A percentile compares a stretch with the other conserved stretches of the same genome.
Evolutionary conservation across 2,888 invertebrate genomes (phyloP).

Genomic region (Dimorphilus gyrociliatus): DNA sequence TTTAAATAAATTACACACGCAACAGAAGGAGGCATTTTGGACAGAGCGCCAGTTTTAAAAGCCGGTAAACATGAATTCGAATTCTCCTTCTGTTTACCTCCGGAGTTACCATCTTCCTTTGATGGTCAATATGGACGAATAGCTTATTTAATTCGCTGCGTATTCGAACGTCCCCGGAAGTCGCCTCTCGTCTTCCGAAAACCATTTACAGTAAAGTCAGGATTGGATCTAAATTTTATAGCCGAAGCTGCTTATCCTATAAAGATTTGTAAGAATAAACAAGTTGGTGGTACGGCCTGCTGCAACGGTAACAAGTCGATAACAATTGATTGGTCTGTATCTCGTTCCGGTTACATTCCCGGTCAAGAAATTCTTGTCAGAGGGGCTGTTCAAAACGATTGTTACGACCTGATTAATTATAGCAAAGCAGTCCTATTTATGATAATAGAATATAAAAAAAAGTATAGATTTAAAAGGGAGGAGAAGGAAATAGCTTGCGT

Average conservation of each 20-base stretch:
- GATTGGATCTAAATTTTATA: conserved; percentile 13
- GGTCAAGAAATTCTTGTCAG: conserved; percentile 27
- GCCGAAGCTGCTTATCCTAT: conserved; percentile 12
- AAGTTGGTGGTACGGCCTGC: conserved; percentile 19
- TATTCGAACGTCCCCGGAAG: conserved; percentile 12
- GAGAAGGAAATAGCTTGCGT: conserved; percentile 7
- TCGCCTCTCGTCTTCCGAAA: conserved; percentile 20
- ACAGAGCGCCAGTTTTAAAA: too few species aligned
- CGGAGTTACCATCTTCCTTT: conserved; percentile 31
- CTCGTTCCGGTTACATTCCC: conserved; percentile 24
- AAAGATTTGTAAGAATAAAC: conserved; percentile 14
- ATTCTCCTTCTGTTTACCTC: conserved; percentile 28
- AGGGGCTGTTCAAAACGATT: conserved; percentile 26
- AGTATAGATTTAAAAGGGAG: conserved; percentile 10
- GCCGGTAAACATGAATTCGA: conserved; percentile 16
- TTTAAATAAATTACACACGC: too few species aligned
- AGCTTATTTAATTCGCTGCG: conserved; percentile 16
- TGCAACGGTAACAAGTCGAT: too few species aligned
- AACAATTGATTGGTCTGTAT: conserved; percentile 16
- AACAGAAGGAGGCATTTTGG: too few species aligned
- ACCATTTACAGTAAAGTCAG: conserved; percentile 25
- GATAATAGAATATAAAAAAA: conserved; percentile 13
- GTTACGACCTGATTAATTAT: conserved; percentile 37
- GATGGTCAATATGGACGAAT: conserved; percentile 32
- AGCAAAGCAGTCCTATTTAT: conserved; percentile 11